Evolutionary conservation across 2,888 invertebrate genomes (phyloP).

Genomic region (Syritta pipiens): DNA sequence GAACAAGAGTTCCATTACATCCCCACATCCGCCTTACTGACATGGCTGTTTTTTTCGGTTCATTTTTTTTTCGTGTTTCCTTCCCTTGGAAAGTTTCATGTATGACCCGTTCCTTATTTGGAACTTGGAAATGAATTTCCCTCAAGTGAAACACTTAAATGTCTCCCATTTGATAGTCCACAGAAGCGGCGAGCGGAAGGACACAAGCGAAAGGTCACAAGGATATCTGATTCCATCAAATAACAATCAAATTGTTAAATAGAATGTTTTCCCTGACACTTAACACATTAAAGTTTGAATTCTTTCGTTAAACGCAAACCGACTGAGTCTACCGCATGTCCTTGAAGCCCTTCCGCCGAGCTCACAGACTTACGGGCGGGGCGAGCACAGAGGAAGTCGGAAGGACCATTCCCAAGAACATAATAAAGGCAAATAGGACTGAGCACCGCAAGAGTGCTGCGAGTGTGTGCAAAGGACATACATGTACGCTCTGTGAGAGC

Average conservation of each 20-base stretch:
- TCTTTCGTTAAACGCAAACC: background rate
- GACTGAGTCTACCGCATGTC: background rate
- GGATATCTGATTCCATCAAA: background rate
- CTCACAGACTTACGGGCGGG: background rate
- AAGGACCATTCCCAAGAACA: constrained; percentile 34
- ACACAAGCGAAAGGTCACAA: background rate
- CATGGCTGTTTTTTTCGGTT: no score
- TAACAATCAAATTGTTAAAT: constrained; percentile 2
- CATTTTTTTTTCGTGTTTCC: no score
- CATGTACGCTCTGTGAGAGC: constrained; percentile 39
- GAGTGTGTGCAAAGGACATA: constrained; percentile 7
- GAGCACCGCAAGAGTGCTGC: constrained; percentile 2
- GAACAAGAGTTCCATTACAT: constrained; percentile 13
- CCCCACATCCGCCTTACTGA: no score
- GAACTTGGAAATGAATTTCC: no score
- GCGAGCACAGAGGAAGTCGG: background rate
- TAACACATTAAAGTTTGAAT: constrained; percentile 7
- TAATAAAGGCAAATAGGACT: constrained; percentile 30
- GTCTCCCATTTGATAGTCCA: background rate
- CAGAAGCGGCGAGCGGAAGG: background rate
- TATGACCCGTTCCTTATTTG: no score
- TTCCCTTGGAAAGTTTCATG: no score
- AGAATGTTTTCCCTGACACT: background rate
- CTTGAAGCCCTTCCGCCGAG: constrained; percentile 12
- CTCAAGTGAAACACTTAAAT: background rate